Base-by-base conservation (phyloP, 2,888 invertebrate species). In the Drosophila prolongata region DNA sequence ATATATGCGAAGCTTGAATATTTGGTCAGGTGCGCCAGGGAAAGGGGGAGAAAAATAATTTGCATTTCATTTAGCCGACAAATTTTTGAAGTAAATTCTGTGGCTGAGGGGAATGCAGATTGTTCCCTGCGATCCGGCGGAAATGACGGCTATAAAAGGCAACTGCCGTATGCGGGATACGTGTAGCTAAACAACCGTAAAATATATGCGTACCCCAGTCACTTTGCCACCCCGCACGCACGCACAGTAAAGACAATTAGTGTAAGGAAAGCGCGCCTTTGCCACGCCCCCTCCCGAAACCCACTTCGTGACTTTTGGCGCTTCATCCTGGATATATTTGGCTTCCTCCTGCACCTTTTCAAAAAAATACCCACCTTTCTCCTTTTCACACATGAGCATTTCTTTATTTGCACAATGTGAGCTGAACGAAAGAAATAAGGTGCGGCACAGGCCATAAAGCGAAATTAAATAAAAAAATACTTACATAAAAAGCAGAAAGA, bases 151-250 rank as follows among this genome's bases (percentile, higher is more conserved):
- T 59, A 79, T 82, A 85, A 87, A 84, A 72, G 76, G 72, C 82
- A 87, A 87, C 85, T 87, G 82, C 74, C 67, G 74, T 76, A 79
- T 77, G 66, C 46, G 55, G 67, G 38, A 67, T 70, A 81, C 87
- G 87, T 79, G 82, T 69, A 50, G 87, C 87, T 81, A 83, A 87
- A 85, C 85, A 87, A 79, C 82, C 87, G 85, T 87, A 75, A 83
- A 83, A 85, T 87, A 78, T 83, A 86, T 82, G 83, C 83, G 82
- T 44, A 60, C 76, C 66, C 57, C 61, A 62, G 62, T 59, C 37
- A 14, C 56, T 40, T 11, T 13, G 19, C 40, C 30, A 53, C 56
- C 76, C 38, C 42, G 47, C 80, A 87, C 70, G 66, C 65, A 70
- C 75, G 56, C 70, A 75, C 82, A 66, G 73, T 69, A 84, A 85